phyloP scores from a whole-genome alignment of 2,797 vertebrate genomes.

The Lagocephalus sceleratus region DNA sequence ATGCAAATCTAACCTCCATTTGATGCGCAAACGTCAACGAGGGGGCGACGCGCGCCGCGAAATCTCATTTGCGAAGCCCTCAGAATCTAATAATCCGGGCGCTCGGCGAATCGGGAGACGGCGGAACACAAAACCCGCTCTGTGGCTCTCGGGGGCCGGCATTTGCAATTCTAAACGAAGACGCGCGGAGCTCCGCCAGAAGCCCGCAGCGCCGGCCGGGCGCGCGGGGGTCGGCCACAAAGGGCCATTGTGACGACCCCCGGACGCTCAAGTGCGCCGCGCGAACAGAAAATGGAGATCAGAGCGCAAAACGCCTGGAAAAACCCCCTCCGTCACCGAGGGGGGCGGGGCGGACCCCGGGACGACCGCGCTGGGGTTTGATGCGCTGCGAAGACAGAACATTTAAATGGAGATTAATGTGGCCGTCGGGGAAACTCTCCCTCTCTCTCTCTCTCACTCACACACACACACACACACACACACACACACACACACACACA shows the following conservation, averaged over 20 bases:
- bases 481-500: no score
- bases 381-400: conserved; percentile 5
- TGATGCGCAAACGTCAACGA: conserved; percentile 54
- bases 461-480: no score
- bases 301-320: conserved; percentile 42
- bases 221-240: conserved; percentile 59
- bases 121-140: conserved; percentile 69
- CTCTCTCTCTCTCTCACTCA: no score
- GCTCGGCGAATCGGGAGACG: conserved; percentile 50
- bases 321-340: conserved; percentile 39
- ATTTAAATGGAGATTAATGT: conserved; percentile 24
- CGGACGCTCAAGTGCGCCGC: conserved; percentile 47
- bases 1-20: conserved; percentile 42
- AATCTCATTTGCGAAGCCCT: conserved; percentile 47
- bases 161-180: conserved; percentile 74
- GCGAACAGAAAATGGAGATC: conserved; percentile 61
- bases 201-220: conserved; percentile 61
- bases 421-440: not conserved
- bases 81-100: conserved; percentile 54
- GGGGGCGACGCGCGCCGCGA: conserved; percentile 21
- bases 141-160: conserved; percentile 52
- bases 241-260: conserved; percentile 66
- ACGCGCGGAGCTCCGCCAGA: conserved; percentile 64
- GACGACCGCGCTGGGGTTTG: conserved; percentile 1
- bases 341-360: conserved; percentile 5